Evolutionary conservation across 2,888 invertebrate species (phyloP).

Genomic region (Gasteruption jaculator): DNA sequence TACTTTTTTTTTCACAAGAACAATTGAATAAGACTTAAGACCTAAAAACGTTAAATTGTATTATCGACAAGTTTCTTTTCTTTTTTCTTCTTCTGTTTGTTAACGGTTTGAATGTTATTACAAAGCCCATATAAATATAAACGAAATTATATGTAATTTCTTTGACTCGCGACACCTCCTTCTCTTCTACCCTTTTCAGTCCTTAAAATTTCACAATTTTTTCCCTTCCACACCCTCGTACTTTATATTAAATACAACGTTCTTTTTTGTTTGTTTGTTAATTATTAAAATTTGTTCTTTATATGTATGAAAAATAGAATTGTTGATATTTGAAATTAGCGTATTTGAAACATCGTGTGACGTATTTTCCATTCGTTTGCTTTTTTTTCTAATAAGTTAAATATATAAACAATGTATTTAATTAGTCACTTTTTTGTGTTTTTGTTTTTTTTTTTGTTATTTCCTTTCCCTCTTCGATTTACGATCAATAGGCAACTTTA

Average conservation of each 20-base stretch:
- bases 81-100: too few relatives aligned
- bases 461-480: too few relatives aligned
- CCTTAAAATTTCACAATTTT: too few relatives aligned
- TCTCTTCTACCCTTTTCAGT: too few relatives aligned
- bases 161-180: too few relatives aligned
- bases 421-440: constrained; percentile 18
- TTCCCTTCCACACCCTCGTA: too few relatives aligned
- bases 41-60: constrained; percentile 30
- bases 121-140: constrained; percentile 45
- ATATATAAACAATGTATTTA: constrained; percentile 15
- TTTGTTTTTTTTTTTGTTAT: constrained; percentile 22
- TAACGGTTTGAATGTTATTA: too few relatives aligned
- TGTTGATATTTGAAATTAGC: too few relatives aligned
- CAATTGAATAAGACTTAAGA: constrained; percentile 31
- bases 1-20: constrained; percentile 29
- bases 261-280: too few relatives aligned
- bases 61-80: constrained; percentile 31
- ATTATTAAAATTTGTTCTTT: constrained; percentile 31
- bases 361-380: constrained; percentile 21
- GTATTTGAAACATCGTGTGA: too few relatives aligned
- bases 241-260: too few relatives aligned
- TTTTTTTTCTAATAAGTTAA: constrained; percentile 23
- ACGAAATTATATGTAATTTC: too few relatives aligned
- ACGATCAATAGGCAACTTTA: constrained; percentile 30
- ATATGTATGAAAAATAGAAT: constrained; percentile 42